A percentile compares a stretch with the other conserved stretches of the same genome.
Conservation (phyloP, 1,140 invertebrate genomes). For the Eulimnadia texana region DNA sequence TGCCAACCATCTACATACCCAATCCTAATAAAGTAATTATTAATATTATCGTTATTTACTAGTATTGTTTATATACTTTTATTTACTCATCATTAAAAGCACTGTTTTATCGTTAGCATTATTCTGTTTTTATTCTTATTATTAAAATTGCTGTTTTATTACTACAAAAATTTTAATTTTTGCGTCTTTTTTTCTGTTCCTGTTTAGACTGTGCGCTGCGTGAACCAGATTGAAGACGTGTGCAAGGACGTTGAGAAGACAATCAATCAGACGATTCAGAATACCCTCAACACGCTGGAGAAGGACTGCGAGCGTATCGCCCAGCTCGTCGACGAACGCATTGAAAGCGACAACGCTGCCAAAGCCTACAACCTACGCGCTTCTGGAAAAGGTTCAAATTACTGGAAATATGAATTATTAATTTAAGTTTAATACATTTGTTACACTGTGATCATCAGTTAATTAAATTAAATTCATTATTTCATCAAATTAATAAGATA, state of each 20-base stretch:
- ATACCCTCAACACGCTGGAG: slow-evolving; percentile 41
- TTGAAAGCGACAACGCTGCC: slow-evolving; percentile 31
- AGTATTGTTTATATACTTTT: background rate
- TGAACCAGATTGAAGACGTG: slow-evolving; percentile 44
- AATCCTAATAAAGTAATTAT: slow-evolving; percentile 33
- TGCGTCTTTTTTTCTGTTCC: background rate
- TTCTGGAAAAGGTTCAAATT: slow-evolving; percentile 19
- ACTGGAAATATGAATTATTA: slow-evolving; percentile 1
- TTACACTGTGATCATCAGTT: too few species aligned
- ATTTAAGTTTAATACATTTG: too few species aligned
- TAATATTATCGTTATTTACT: background rate
- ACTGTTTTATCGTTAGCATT: background rate
- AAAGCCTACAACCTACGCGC: slow-evolving; percentile 24
- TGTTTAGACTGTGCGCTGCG: slow-evolving; percentile 30
- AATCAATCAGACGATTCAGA: slow-evolving; percentile 44
- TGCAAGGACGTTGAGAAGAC: slow-evolving; percentile 42
- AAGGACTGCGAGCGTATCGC: slow-evolving; percentile 38
- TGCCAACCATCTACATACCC: slow-evolving; percentile 46
- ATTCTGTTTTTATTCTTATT: background rate
- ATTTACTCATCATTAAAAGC: background rate
- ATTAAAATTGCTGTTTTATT: background rate
- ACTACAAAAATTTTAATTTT: background rate
- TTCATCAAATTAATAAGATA: slow-evolving; percentile 3
- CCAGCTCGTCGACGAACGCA: slow-evolving; percentile 30
- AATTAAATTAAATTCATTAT: too few species aligned